These are phyloP conservation scores for Dioctria linearis DNA, from an alignment of 2,888 invertebrate genomes.

Conservation along the genomic window DNA sequence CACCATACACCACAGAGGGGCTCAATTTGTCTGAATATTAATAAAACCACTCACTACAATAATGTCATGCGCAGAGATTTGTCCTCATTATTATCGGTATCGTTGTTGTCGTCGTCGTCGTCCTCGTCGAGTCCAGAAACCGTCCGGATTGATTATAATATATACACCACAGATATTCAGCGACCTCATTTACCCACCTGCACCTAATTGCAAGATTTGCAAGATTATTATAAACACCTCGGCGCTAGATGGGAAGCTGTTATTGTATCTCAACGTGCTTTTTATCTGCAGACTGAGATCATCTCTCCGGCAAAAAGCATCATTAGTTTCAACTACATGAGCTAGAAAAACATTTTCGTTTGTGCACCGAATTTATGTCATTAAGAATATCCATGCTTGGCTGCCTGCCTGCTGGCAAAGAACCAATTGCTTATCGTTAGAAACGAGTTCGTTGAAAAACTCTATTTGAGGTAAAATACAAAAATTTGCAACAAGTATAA, in stretches of 20 bases:
- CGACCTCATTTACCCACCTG: conserved; percentile 29
- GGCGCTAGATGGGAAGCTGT: not conserved
- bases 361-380: conserved; percentile 43
- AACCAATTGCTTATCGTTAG: conserved; percentile 45
- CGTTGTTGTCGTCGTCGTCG: no score
- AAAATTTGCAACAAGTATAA: conserved; percentile 38
- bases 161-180: not conserved
- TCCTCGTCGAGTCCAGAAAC: not conserved
- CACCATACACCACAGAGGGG: not conserved
- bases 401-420: conserved; percentile 43
- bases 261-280: conserved; percentile 28
- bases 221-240: conserved; percentile 46
- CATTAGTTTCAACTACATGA: conserved; percentile 50
- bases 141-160: conserved; percentile 25
- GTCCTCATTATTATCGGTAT: not conserved
- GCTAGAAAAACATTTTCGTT: conserved; percentile 51
- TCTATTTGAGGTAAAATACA: not conserved
- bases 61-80: conserved; percentile 1
- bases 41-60: not conserved
- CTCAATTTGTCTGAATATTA: not conserved
- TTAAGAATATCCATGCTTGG: conserved; percentile 31
- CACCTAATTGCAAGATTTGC: conserved; percentile 42
- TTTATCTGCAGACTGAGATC: conserved; percentile 14
- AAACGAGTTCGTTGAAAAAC: conserved; percentile 32
- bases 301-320: conserved; percentile 22